Percentiles rank a stretch among this genome's conserved stretches.
Conservation (phyloP, 2,113 vertebrate species). For the Mungos mungo region DNA sequence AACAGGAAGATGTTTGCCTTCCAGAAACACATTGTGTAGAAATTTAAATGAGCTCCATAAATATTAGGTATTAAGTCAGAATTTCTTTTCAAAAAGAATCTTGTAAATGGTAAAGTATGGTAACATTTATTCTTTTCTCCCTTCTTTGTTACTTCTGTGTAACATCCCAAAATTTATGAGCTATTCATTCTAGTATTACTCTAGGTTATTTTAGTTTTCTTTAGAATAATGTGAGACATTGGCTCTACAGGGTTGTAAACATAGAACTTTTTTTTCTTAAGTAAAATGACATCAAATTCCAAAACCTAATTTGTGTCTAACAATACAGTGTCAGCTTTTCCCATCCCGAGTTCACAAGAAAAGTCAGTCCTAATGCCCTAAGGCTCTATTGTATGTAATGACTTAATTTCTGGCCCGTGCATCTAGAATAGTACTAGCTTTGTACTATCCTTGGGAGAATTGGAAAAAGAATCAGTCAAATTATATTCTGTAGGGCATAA, state of each 20-base stretch:
- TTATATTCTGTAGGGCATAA: not conserved
- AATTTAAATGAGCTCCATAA: conserved; percentile 30
- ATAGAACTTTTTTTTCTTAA: not conserved
- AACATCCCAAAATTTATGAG: not conserved
- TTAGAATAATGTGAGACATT: not conserved
- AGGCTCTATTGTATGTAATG: not conserved
- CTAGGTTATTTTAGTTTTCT: not conserved
- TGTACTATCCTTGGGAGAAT: not conserved
- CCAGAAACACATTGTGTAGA: not conserved
- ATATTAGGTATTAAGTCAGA: not conserved
- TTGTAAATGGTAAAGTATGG: not conserved
- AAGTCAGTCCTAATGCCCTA: not conserved
- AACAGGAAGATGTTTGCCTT: not conserved
- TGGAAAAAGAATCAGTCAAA: not conserved
- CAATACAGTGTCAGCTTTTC: not conserved
- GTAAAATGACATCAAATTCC: not conserved
- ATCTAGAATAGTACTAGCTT: not conserved
- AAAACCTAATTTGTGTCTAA: not conserved
- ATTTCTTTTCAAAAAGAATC: not conserved
- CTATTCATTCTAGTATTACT: not conserved
- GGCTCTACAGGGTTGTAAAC: not conserved
- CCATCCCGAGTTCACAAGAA: not conserved
- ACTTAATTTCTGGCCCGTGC: not conserved
- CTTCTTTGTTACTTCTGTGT: not conserved
- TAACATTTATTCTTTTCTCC: not conserved